Base-by-base conservation (phyloP, 53 echinoderm and acorn worm species). In the Apostichopus leukothele region DNA sequence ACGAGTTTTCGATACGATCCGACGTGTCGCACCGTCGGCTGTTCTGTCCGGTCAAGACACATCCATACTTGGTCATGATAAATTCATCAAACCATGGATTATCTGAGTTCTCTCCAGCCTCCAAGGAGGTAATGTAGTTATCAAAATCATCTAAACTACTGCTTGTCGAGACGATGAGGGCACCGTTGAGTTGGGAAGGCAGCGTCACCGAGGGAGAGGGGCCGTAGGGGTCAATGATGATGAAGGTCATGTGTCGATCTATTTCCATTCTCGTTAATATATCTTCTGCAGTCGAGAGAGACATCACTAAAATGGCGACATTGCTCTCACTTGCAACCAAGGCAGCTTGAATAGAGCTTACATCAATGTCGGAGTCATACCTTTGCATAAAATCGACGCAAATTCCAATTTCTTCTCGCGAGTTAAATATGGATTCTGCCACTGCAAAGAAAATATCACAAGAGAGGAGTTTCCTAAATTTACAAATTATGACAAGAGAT, bases 21-120 rank as follows among this genome's bases (percentile, higher is more conserved):
- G 25, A 14, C 2, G 10, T 25, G 3, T 9, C 22, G 76, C 75
- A 88, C 71, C 21, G 19, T 18, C 7, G 51, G 11, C 12, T 76
- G 27, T 53, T 4, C 9, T 5, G 55, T 5, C 25, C 51, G n/a
- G 52, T 51, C 7, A 60, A 18, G 11, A 54, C 80, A 52, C 92
- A 92, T 26, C 90, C 53, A 51, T 76, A 89, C 19, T 86, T 91
- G 13, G 75, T 81, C 57, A 76, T 67, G 21, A 92, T 74, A 83
- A 78, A 96, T 50, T 93, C 92, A 1, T 75, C 75, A 80, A 92
- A 92, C 95, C 95, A 95, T 4, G 95, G 97, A 89, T 94, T 93
- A n/a, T 73, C 27, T 5, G 55, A 22, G 22, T 95, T 91, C 10
- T 76, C 22, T 1, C 68, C 50, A 5, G 90, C 63, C 10, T 16